These are phyloP conservation scores for Campopleginae sp. DNA, from an alignment of 2,888 invertebrate genomes.

Conservation along the genomic window DNA sequence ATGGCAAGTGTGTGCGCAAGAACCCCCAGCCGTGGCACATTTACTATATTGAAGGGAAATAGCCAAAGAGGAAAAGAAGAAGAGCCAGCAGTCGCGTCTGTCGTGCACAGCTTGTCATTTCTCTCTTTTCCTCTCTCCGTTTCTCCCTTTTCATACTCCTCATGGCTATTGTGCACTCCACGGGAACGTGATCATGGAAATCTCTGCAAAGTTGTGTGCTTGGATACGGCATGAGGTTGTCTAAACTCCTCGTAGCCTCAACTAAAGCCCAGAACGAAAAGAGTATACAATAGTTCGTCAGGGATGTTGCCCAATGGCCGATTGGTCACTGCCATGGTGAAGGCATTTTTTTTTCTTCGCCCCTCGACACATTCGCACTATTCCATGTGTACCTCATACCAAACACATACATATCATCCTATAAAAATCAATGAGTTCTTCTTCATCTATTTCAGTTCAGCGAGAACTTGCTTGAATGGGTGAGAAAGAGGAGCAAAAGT, in stretches of 20 bases:
- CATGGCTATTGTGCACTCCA: constrained; percentile 56
- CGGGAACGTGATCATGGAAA: constrained; percentile 53
- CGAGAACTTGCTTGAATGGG: constrained; percentile 31
- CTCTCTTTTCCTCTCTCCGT: not conserved
- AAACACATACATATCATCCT: not conserved
- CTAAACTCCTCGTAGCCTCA: constrained; percentile 28
- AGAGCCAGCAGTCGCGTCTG: constrained; percentile 22
- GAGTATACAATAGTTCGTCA: constrained; percentile 78
- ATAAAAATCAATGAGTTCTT: constrained; percentile 67
- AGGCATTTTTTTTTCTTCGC: constrained; percentile 16
- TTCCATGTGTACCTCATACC: not conserved
- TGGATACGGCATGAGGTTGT: constrained; percentile 44
- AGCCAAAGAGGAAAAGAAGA: not conserved
- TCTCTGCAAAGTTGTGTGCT: constrained; percentile 29
- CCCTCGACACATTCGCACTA: not conserved
- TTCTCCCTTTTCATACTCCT: constrained; percentile 11
- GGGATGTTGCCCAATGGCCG: constrained; percentile 59
- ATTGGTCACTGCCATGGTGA: constrained; percentile 31
- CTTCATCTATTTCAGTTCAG: constrained; percentile 58
- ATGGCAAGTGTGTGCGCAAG: constrained; percentile 53
- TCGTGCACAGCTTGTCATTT: constrained; percentile 8
- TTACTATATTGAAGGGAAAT: too few relatives aligned
- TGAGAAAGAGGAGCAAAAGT: constrained; percentile 26
- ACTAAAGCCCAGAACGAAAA: constrained; percentile 54
- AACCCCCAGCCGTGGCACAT: constrained; percentile 22